Percentiles rank a stretch among this genome's conserved stretches.
These are phyloP conservation scores for Trogon melanurus DNA, from an alignment of 2,113 vertebrate genomes.

Conservation along the genomic window DNA sequence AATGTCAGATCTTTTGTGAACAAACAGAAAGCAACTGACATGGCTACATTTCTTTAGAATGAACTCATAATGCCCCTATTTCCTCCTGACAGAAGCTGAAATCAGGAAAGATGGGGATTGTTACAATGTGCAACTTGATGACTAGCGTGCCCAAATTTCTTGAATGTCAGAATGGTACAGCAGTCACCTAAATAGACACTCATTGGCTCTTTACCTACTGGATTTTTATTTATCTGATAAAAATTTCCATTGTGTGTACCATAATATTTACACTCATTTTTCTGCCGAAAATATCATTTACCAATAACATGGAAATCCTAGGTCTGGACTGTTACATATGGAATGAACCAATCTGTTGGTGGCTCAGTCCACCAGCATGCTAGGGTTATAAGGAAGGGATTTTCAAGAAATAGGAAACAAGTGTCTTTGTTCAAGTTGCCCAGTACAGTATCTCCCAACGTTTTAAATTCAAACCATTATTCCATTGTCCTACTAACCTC, in stretches of 20 bases:
- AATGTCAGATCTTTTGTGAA: not conserved
- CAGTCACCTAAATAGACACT: not conserved
- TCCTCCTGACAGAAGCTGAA: not conserved
- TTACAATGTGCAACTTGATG: not conserved
- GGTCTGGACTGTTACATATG: not conserved
- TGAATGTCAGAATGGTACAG: not conserved
- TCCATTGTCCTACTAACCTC: not conserved
- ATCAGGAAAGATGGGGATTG: not conserved
- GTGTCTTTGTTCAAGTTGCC: not conserved
- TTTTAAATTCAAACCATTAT: not conserved
- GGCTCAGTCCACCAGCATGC: not conserved
- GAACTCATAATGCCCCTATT: not conserved
- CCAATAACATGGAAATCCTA: not conserved
- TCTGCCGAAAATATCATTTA: not conserved
- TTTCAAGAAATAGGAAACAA: not conserved
- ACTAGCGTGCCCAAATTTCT: not conserved
- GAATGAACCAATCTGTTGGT: not conserved
- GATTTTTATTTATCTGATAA: not conserved
- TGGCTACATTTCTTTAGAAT: not conserved
- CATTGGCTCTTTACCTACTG: not conserved
- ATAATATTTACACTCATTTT: not conserved
- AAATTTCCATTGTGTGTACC: not conserved
- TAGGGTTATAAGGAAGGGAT: not conserved
- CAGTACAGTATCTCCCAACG: not conserved
- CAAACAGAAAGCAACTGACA: not conserved